Base-by-base conservation (phyloP, 1,140 invertebrate species). In the Anoplophora glabripennis region DNA sequence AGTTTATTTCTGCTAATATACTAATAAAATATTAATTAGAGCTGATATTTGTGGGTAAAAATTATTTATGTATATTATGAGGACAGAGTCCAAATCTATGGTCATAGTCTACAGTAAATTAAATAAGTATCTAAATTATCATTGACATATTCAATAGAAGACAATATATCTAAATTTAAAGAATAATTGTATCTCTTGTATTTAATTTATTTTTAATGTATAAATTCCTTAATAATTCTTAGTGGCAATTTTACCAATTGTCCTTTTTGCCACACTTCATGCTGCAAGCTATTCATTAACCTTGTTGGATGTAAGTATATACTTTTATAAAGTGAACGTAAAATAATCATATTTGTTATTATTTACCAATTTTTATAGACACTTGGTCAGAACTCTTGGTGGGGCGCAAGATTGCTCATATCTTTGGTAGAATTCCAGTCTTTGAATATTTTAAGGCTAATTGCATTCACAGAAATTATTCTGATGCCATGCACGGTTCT, bases 241-340 rank as follows among this genome's bases (percentile, higher is more conserved):
- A 63, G 90, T 98, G 81, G 91, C 91, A n/a, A 75, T 98, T 46
- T 78, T 92, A 40, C 95, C 96, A 28, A 83, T 96, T 53, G 86
- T 92, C 67, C 78, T 97, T 42, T 98, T 96, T 80, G 93, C 93
- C 4, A 72, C 96, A 10, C 83, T 98, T 14, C 94, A 98, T 80
- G 88, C 91, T 28, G 87, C 92, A 9, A 94, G 89, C 67, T 96
- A 94, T 78, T 92, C 92, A 17, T 82, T 94, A 34, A 87, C 85
- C 35, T 78, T 97, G 14, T 81, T 97, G 15, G 92, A 96, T 80
- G 93, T 96, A 85, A 89, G 92, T 89, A 78, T 67, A 52, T 21
- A 12, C 17, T 14, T 47, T 4, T 53, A 53, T 21, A 33, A 48
- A 47, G 52, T 56, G n/a, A 7, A 7, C 10, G 14, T 34, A n/a